Conservation (phyloP, 2,113 vertebrate genomes). For the Anarhynchus alexandrinus region DNA sequence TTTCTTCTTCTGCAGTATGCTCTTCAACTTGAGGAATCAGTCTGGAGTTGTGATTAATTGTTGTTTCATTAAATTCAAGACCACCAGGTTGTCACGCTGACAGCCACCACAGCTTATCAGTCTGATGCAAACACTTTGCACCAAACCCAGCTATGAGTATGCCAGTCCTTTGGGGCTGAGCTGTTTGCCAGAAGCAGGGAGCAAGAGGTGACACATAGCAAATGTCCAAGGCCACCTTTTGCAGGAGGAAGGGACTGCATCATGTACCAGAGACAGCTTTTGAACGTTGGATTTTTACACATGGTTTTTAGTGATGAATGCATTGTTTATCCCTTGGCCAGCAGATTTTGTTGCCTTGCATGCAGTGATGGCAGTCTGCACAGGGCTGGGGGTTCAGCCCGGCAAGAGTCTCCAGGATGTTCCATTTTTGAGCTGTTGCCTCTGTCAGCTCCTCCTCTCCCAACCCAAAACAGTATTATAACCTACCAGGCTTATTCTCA, state of each 20-base stretch:
- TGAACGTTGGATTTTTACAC: neutral
- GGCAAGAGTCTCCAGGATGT: neutral
- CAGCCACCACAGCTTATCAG: neutral
- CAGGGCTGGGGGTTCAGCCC: neutral
- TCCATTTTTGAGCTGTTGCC: neutral
- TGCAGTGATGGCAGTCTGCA: neutral
- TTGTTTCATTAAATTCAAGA: neutral
- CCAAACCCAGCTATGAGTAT: neutral
- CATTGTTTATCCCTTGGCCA: neutral
- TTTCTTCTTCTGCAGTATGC: neutral
- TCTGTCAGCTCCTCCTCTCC: neutral
- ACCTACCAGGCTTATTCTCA: neutral
- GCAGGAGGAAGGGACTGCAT: neutral
- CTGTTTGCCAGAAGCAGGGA: neutral
- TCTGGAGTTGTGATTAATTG: neutral
- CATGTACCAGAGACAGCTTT: neutral
- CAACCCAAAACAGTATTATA: neutral
- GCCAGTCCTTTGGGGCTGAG: neutral
- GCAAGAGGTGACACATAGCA: fast-evolving
- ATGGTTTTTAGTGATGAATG: neutral
- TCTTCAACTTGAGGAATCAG: neutral
- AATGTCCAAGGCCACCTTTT: neutral
- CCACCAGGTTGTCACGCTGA: neutral
- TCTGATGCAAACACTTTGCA: neutral
- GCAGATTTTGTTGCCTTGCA: neutral